Evolutionary conservation across 1,140 invertebrate genomes (phyloP), one percentile per base, ranked within the genome.

Genomic region (roundworm (Caenorhabditis elegans)): DNA sequence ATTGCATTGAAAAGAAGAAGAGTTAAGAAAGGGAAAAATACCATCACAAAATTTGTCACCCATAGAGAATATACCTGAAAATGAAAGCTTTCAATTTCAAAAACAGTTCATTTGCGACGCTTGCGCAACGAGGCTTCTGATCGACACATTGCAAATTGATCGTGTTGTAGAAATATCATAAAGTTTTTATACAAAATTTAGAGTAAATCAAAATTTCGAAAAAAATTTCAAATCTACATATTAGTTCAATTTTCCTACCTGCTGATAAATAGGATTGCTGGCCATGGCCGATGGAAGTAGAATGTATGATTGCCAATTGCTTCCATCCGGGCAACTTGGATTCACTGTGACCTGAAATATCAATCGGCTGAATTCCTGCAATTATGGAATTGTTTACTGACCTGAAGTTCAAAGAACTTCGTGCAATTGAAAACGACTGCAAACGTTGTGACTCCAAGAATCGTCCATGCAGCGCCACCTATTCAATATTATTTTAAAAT

Each of bases 371-470:
- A n/a, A n/a, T n/a, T n/a, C n/a, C n/a, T n/a, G n/a, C n/a, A n/a
- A n/a, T n/a, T n/a, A n/a, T n/a, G n/a, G n/a, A n/a, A n/a, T n/a
- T n/a, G n/a, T n/a, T n/a, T n/a, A n/a, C 77, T 53, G 75, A 88
- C 83, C 84, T 89, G 83, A 0, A 92, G 89, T 86, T 92, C 91
- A 88, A 89, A 89, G 87, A 93, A 93, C 22, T 93, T 88, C 1
- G 95, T 94, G 46, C 95, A 88, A 90, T 98, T 98, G 91, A 97
- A 98, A 26, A 95, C 87, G 49, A 95, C 90, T 0, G 95, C 93
- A 86, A 95, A 94, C 39, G 94, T 89, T 0, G 94, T 93, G 81
- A 96, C 95, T n/a, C 85, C 78, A 13, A 86, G 60, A 49, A 86
- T 86, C 17, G 85, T 79, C 70, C 82, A 75, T 6, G 76, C 85